A percentile compares a stretch with the other conserved stretches of the same genome.
These are phyloP conservation scores for Nephrotoma appendiculata DNA, from an alignment of 2,888 invertebrate species.

Conservation along the genomic window DNA sequence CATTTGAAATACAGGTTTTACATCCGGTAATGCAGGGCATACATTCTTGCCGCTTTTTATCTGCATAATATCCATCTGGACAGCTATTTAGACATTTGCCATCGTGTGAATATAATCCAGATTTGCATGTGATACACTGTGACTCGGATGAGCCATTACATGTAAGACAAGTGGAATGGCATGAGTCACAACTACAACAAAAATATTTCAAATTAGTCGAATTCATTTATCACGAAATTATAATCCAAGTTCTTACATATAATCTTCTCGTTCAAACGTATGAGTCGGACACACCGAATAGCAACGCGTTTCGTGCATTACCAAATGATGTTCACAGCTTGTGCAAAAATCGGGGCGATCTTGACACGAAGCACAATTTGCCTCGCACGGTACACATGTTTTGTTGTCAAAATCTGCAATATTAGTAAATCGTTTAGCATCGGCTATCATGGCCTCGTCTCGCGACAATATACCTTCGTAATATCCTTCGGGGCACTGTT, in stretches of 20 bases:
- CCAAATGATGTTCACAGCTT: slow-evolving; percentile 76
- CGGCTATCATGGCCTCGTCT: slow-evolving; percentile 12
- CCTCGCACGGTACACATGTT: slow-evolving; percentile 71
- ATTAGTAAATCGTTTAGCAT: neutral
- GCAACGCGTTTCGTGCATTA: slow-evolving; percentile 68
- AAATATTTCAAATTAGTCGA: neutral
- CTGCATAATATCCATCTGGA: slow-evolving; percentile 58
- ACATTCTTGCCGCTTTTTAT: slow-evolving; percentile 66
- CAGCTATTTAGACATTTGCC: slow-evolving; percentile 60
- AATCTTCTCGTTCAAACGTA: slow-evolving; percentile 76
- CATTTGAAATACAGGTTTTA: slow-evolving; percentile 52
- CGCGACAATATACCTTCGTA: slow-evolving; percentile 49
- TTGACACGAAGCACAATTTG: slow-evolving; percentile 74
- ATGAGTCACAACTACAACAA: slow-evolving; percentile 51
- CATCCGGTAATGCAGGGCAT: slow-evolving; percentile 64
- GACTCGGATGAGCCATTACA: slow-evolving; percentile 63
- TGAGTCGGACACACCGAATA: slow-evolving; percentile 68
- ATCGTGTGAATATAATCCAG: slow-evolving; percentile 48
- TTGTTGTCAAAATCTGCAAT: slow-evolving; percentile 48
- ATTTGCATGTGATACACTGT: slow-evolving; percentile 69
- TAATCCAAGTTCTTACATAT: slow-evolving; percentile 39
- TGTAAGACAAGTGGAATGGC: slow-evolving; percentile 66
- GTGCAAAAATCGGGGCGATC: slow-evolving; percentile 71
- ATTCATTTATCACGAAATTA: slow-evolving; percentile 7
- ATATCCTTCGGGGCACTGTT: slow-evolving; percentile 80